phyloP scores from a whole-genome alignment of 2,888 invertebrate genomes.

The Lacanobia oleracea region DNA sequence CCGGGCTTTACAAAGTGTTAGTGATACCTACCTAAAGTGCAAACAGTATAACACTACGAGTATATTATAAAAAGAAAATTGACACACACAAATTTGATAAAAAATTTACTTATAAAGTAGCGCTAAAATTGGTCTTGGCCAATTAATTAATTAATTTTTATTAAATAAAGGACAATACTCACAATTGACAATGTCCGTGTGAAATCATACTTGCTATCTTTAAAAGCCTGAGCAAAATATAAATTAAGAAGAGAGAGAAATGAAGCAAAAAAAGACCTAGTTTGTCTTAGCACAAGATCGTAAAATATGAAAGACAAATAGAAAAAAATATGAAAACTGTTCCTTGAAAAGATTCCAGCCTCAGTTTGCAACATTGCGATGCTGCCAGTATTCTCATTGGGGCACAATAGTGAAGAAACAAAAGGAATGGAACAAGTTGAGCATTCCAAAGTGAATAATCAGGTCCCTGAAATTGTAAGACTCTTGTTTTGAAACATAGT shows the following conservation, averaged over 20 bases:
- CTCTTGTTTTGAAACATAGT: conserved; percentile 23
- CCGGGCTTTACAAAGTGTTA: conserved; percentile 12
- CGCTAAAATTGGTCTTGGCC: background rate
- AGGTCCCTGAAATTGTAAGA: conserved; percentile 14
- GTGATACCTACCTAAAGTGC: conserved; percentile 11
- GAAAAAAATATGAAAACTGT: conserved; percentile 1
- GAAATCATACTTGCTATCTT: background rate
- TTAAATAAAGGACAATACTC: background rate
- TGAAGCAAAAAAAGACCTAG: background rate
- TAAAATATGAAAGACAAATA: conserved; percentile 19
- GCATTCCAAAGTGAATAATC: conserved; percentile 47
- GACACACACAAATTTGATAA: background rate
- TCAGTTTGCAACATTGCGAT: conserved; percentile 18
- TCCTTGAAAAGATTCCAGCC: conserved; percentile 22
- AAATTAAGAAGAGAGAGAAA: background rate
- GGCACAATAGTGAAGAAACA: conserved; percentile 36
- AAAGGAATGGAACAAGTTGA: conserved; percentile 24
- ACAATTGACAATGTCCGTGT: background rate
- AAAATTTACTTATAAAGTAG: too few species aligned
- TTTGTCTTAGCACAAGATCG: background rate
- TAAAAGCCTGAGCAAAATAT: background rate
- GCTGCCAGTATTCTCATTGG: conserved; percentile 27
- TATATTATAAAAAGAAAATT: too few species aligned
- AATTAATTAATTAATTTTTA: background rate
- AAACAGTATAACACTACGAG: background rate